Conservation (phyloP, 2,113 vertebrate genomes). For the Notothenia coriiceps region DNA sequence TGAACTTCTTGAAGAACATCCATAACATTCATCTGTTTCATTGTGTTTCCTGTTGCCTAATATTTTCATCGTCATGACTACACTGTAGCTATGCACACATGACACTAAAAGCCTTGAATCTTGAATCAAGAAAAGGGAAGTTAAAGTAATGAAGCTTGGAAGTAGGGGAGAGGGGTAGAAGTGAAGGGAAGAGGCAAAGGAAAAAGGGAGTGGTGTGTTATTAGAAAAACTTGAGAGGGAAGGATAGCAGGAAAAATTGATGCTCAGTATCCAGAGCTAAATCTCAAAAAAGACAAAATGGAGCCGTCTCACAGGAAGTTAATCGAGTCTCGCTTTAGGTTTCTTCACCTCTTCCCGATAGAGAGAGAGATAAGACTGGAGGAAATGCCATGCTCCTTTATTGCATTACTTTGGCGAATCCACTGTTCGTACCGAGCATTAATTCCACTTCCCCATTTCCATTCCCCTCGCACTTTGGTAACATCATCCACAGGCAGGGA, state of each 20-base stretch:
- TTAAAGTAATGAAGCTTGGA: background rate
- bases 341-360: slow-evolving; percentile 35
- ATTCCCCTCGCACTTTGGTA: slow-evolving; percentile 30
- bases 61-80: too few relatives aligned
- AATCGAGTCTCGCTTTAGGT: slow-evolving; percentile 20
- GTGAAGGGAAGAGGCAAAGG: slow-evolving; percentile 1
- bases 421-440: slow-evolving; percentile 33
- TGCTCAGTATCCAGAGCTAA: slow-evolving; percentile 20
- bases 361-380: slow-evolving; percentile 56
- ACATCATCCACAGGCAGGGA: slow-evolving; percentile 14
- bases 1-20: too few relatives aligned
- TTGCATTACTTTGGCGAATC: slow-evolving; percentile 56
- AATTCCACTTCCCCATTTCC: slow-evolving; percentile 48
- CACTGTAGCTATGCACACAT: too few relatives aligned
- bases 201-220: background rate
- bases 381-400: slow-evolving; percentile 61
- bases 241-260: background rate
- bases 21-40: too few relatives aligned
- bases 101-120: too few relatives aligned
- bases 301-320: slow-evolving; percentile 35
- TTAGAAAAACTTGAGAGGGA: slow-evolving; percentile 3
- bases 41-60: too few relatives aligned
- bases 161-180: background rate
- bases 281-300: slow-evolving; percentile 13
- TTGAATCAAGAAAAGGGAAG: background rate